A percentile compares a stretch with the other conserved stretches of the same genome.
phyloP scores from a whole-genome alignment of 1,140 invertebrate species.

The Heliconius himera region DNA sequence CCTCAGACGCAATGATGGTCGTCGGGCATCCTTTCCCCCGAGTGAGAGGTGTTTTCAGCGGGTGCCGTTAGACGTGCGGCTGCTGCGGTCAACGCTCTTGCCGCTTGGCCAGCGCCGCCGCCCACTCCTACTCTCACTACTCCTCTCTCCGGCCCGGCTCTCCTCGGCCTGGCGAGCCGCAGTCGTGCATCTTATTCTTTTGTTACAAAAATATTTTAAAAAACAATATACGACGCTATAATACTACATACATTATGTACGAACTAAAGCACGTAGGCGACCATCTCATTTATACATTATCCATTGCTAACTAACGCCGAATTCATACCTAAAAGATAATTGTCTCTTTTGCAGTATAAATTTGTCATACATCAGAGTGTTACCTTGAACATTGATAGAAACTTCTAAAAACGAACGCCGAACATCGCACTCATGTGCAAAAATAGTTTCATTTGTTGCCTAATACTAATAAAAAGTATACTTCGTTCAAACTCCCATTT shows the following conservation, averaged over 20 bases:
- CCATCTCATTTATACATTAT: constrained; percentile 10
- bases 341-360: not conserved
- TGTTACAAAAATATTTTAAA: not conserved
- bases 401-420: not conserved
- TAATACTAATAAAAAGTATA: not conserved
- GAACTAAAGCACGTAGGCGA: not conserved
- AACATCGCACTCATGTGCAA: not conserved
- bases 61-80: constrained; percentile 58
- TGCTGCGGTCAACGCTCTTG: constrained; percentile 70
- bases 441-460: not conserved
- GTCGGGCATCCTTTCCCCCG: constrained; percentile 36
- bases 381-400: not conserved
- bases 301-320: not conserved
- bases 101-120: constrained; percentile 67
- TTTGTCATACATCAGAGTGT: not conserved
- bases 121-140: constrained; percentile 4
- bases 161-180: constrained; percentile 5
- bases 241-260: not conserved
- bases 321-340: not conserved
- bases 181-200: not conserved
- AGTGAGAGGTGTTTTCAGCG: constrained; percentile 54
- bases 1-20: constrained; percentile 7
- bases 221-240: not conserved
- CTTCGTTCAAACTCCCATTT: not conserved
- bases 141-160: constrained; percentile 10